These are phyloP conservation scores for Climacteris rufus DNA, from an alignment of 2,113 vertebrate species.

Conservation along the genomic window DNA sequence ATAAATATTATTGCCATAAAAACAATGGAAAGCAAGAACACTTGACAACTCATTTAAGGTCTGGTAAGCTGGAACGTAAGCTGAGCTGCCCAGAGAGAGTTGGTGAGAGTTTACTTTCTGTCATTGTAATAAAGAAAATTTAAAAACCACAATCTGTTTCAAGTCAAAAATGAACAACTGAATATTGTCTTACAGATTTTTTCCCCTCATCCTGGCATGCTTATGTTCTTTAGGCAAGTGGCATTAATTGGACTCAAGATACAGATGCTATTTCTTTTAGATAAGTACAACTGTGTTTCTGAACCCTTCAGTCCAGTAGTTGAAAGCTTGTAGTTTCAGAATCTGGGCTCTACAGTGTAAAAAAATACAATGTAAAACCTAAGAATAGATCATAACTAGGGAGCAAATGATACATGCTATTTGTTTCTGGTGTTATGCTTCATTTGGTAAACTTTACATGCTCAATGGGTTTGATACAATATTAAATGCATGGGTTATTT, in stretches of 20 bases:
- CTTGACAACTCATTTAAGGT: slow-evolving; percentile 52
- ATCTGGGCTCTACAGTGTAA: background rate
- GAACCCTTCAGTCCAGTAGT: background rate
- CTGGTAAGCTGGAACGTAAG: slow-evolving; percentile 48
- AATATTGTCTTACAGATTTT: slow-evolving; percentile 50
- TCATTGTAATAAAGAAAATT: slow-evolving; percentile 67
- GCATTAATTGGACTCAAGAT: background rate
- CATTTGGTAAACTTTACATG: background rate
- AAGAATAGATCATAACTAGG: background rate
- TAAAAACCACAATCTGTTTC: slow-evolving; percentile 60
- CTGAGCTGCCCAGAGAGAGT: slow-evolving; percentile 51
- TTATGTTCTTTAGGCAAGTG: slow-evolving; percentile 16
- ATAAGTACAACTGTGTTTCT: background rate
- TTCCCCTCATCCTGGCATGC: slow-evolving; percentile 1
- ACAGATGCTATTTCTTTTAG: background rate
- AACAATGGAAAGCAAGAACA: slow-evolving; percentile 31
- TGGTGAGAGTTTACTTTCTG: slow-evolving; percentile 55
- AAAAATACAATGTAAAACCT: background rate
- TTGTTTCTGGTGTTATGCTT: background rate
- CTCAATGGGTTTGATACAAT: background rate
- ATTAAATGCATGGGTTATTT: background rate
- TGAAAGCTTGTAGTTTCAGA: background rate
- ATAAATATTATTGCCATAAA: slow-evolving; percentile 45
- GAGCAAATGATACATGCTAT: background rate
- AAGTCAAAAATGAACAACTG: slow-evolving; percentile 53